phyloP scores from a whole-genome alignment of 2,797 vertebrate genomes.

The Microtus agrestis region DNA sequence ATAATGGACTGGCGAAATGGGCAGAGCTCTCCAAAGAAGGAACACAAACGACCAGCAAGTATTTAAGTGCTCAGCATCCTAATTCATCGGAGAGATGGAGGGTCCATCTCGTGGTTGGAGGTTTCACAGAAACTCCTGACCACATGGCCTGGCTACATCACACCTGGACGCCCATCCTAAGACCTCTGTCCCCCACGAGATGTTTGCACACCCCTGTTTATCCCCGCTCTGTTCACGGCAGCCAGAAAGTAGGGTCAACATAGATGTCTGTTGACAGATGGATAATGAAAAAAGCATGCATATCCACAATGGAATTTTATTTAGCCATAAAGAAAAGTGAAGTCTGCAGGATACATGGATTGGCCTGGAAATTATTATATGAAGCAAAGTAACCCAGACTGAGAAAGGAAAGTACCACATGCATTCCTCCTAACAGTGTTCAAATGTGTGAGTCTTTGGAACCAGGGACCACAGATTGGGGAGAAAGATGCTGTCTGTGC shows the following conservation, averaged over 20 bases:
- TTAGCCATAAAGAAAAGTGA: not conserved
- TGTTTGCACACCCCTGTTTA: not conserved
- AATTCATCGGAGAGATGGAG: not conserved
- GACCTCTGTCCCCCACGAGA: not conserved
- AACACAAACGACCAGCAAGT: not conserved
- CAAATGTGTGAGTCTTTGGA: not conserved
- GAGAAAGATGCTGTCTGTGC: too few relatives aligned
- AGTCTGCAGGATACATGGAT: not conserved
- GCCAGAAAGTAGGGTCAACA: not conserved
- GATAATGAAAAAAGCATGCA: not conserved
- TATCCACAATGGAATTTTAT: not conserved
- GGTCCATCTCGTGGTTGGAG: not conserved
- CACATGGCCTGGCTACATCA: not conserved
- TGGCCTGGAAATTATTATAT: not conserved
- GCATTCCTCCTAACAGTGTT: not conserved
- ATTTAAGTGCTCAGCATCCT: not conserved
- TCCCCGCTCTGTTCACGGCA: not conserved
- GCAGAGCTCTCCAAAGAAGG: not conserved
- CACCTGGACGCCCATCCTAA: accelerated
- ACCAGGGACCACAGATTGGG: too few relatives aligned
- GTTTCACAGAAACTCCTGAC: not conserved
- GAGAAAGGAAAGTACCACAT: not conserved
- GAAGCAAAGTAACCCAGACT: not conserved
- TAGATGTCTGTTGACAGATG: not conserved
- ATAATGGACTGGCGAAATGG: not conserved